phyloP scores from a whole-genome alignment of 2,113 vertebrate species.

The Myrmophylax atrothorax region DNA sequence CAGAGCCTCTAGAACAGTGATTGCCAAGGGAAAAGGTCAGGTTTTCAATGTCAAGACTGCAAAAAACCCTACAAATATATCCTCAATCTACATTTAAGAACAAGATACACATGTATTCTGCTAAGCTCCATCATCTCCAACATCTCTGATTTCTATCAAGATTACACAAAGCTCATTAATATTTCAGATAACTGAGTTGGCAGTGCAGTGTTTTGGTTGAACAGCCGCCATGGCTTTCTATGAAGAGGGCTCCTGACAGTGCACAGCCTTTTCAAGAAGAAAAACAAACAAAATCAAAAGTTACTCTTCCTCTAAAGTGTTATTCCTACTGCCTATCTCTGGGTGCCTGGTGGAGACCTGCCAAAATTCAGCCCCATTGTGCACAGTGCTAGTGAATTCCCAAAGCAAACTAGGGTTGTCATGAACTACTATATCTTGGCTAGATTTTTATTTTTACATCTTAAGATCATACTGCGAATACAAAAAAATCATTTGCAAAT shows the following conservation, averaged over 20 bases:
- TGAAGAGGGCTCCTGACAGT: not conserved
- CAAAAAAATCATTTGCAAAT: not conserved
- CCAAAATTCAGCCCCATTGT: not conserved
- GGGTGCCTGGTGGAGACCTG: not conserved
- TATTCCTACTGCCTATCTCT: not conserved
- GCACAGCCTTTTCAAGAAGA: not conserved
- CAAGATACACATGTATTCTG: fast-evolving
- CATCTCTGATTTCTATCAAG: not conserved
- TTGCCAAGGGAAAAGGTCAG: not conserved
- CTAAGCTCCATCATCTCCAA: not conserved
- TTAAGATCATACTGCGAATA: not conserved
- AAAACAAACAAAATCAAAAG: not conserved
- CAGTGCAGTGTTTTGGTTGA: not conserved
- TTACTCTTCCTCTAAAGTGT: not conserved
- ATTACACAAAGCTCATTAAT: not conserved
- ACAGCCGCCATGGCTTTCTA: not conserved
- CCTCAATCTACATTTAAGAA: not conserved
- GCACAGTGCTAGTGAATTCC: not conserved
- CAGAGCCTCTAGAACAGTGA: not conserved
- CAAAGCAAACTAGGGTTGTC: not conserved
- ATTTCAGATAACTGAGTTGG: not conserved
- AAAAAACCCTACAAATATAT: not conserved
- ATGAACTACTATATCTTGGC: not conserved
- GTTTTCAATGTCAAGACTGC: not conserved
- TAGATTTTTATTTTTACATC: not conserved